Percentiles rank a stretch among this genome's conserved stretches.
These are phyloP conservation scores for Dasypogon diadema DNA, from an alignment of 2,888 invertebrate species.

Conservation along the genomic window DNA sequence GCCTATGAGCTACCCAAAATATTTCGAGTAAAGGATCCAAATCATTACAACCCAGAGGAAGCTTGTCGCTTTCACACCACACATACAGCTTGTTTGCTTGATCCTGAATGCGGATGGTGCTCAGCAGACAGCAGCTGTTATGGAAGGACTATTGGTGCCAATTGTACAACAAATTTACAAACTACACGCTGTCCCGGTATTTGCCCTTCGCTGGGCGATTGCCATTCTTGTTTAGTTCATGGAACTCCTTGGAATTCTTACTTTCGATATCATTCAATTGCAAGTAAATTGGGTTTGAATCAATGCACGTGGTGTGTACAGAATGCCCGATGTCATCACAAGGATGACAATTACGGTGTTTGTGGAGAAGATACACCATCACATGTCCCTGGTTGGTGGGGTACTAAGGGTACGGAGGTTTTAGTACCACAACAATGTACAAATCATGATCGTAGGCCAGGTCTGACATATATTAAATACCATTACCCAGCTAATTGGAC, in stretches of 20 bases:
- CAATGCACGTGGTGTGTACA: slow-evolving; percentile 95
- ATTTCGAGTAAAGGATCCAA: slow-evolving; percentile 78
- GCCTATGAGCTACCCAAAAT: slow-evolving; percentile 89
- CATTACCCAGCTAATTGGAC: slow-evolving; percentile 87
- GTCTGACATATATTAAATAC: slow-evolving; percentile 89
- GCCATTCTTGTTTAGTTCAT: slow-evolving; percentile 90
- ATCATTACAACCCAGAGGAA: slow-evolving; percentile 78
- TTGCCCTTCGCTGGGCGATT: slow-evolving; percentile 87
- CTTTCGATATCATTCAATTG: slow-evolving; percentile 72
- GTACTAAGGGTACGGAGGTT: slow-evolving; percentile 82
- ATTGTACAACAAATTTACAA: slow-evolving; percentile 90
- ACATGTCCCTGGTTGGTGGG: slow-evolving; percentile 92
- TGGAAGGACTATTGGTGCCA: slow-evolving; percentile 86
- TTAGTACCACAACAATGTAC: slow-evolving; percentile 82
- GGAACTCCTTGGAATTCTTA: slow-evolving; percentile 67
- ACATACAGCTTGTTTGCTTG: slow-evolving; percentile 85
- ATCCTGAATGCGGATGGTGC: slow-evolving; percentile 96
- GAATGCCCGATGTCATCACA: slow-evolving; percentile 89
- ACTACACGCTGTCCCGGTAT: slow-evolving; percentile 90
- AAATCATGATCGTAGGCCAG: slow-evolving; percentile 83
- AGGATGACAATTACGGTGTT: slow-evolving; percentile 81
- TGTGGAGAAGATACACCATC: slow-evolving; percentile 88
- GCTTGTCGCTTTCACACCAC: slow-evolving; percentile 81
- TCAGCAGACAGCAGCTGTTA: slow-evolving; percentile 85
- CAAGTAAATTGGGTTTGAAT: slow-evolving; percentile 81